Percentiles rank a stretch among this genome's conserved stretches.
Conservation (phyloP, 2,113 vertebrate species). For the Engraulis encrasicolus region DNA sequence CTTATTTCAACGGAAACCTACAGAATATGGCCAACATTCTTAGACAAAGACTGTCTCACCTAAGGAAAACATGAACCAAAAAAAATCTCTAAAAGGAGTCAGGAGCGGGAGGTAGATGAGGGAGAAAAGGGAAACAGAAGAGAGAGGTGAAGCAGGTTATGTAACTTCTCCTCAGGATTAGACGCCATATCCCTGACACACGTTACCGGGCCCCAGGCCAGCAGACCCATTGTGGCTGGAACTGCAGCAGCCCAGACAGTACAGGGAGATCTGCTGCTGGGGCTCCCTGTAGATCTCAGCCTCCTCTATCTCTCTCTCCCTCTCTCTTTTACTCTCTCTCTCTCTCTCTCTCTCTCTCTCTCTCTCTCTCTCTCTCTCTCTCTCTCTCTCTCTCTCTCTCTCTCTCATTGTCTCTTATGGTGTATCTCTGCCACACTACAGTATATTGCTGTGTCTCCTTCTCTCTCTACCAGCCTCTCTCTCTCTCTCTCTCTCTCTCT, state of each 20-base stretch:
- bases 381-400: too few species aligned
- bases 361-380: too few species aligned
- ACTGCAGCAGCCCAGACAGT: constrained; percentile 57
- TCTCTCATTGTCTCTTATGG: too few species aligned
- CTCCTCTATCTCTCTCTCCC: constrained; percentile 35
- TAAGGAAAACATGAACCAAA: constrained; percentile 31
- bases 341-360: too few species aligned
- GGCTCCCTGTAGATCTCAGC: constrained; percentile 52
- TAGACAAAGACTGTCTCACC: constrained; percentile 27
- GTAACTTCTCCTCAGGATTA: constrained; percentile 55
- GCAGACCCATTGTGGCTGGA: constrained; percentile 55
- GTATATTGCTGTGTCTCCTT: too few species aligned
- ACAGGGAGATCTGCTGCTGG: constrained; percentile 61
- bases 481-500: too few species aligned
- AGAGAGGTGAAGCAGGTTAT: constrained; percentile 52
- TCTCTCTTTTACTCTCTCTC: too few species aligned
- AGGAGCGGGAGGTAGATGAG: too few species aligned
- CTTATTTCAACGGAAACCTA: background rate
- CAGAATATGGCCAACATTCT: constrained; percentile 26
- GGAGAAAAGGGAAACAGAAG: background rate
- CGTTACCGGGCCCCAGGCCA: constrained; percentile 60
- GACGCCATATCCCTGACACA: constrained; percentile 58
- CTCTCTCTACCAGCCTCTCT: too few species aligned
- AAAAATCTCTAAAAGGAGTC: constrained; percentile 29
- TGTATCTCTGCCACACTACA: too few species aligned